Base-by-base conservation (phyloP, 2,888 invertebrate species). In the Sicus ferrugineus region DNA sequence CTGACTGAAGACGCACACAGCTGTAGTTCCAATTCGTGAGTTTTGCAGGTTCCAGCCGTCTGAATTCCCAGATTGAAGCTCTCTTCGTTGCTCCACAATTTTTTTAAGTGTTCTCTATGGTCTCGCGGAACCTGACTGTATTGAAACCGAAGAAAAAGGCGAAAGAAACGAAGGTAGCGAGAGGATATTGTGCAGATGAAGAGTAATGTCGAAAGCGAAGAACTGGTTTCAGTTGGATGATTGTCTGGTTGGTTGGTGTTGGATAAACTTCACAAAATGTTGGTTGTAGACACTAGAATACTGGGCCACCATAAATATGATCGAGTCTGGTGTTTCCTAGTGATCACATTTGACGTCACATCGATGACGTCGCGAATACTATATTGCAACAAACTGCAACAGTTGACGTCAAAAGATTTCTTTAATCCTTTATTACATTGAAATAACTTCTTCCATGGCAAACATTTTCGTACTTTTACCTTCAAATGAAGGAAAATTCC, bases 221-320 rank as follows among this genome's bases (percentile, higher is more conserved):
- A 26, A 46, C 61, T 61, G 61, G 61, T 42, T 42, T 42, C 34
- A 19, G 31, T 16, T 59, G 31, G n/a, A 38, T 61, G 3, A 11
- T 21, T 9, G 21, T 1, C 23, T 23, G 11, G 19, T 19, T 48
- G 6, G 48, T 14, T 6, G 28, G n/a, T n/a, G 21, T 54, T 3
- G 5, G 56, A 23, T 30, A 28, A 19, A 30, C 19, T 28, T 31
- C 28, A 26, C 30, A 28, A 28, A 54, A 54, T 23, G 28, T 54
- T 26, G n/a, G 1, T 16, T 28, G 54, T 61, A 42, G 61, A 61
- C 61, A 61, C 61, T 50, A 48, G 46, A 48, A 42, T 63, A 63
- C 48, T 63, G 30, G 48, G 48, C 30, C 63, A 63, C 48, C 9
- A 30, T n/a, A n/a, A n/a, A n/a, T n/a, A n/a, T n/a, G n/a, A n/a